phyloP scores from a whole-genome alignment of 2,888 invertebrate species.

The Drosophila austrosaltans region DNA sequence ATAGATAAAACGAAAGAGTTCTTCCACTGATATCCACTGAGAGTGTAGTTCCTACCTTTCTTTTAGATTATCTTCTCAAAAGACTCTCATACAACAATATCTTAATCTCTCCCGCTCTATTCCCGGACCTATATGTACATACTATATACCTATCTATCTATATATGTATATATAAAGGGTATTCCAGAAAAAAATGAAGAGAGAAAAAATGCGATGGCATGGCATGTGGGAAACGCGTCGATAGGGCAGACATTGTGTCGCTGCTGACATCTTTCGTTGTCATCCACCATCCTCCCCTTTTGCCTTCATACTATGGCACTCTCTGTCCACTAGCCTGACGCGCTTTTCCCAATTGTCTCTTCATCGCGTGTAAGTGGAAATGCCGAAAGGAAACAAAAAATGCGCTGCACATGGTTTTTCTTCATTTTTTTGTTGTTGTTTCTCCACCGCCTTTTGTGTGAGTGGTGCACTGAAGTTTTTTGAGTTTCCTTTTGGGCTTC shows the following conservation, averaged over 20 bases:
- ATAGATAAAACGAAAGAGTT: no score
- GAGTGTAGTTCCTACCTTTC: no score
- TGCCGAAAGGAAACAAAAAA: constrained; percentile 38
- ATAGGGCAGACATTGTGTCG: constrained; percentile 61
- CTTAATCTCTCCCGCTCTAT: not conserved
- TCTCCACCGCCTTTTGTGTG: constrained; percentile 11
- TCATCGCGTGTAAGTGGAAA: constrained; percentile 25
- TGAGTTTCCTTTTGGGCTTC: constrained; percentile 14
- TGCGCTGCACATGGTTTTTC: constrained; percentile 38
- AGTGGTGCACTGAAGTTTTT: constrained; percentile 44
- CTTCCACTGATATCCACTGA: no score
- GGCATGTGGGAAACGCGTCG: constrained; percentile 30
- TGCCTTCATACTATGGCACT: constrained; percentile 7
- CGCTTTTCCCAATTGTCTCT: constrained; percentile 42
- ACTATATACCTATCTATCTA: no score
- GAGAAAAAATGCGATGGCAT: not conserved
- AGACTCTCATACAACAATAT: no score
- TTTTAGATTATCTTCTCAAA: no score
- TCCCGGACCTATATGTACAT: not conserved
- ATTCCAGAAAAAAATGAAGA: not conserved
- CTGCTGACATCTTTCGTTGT: constrained; percentile 20
- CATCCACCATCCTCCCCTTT: constrained; percentile 4
- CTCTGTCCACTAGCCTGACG: constrained; percentile 31
- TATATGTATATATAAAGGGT: not conserved
- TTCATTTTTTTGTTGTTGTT: constrained; percentile 13